Conservation (phyloP, 92 coral and sea anemone species). For the Plumapathes pennacea region DNA sequence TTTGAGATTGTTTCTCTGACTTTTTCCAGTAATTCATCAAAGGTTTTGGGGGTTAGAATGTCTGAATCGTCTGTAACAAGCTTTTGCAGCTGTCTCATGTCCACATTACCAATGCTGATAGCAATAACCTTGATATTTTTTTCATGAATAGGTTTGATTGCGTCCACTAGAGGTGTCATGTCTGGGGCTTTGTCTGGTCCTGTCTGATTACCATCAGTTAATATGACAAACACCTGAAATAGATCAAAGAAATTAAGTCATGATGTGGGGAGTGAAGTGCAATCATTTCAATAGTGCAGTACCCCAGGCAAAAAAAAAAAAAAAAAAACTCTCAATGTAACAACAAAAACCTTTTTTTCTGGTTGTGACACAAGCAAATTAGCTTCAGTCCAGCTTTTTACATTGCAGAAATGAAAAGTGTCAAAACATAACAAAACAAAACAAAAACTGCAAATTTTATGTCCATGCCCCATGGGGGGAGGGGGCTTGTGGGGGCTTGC, state of each 20-base stretch:
- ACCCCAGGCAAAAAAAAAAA: no score
- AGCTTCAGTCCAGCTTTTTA: no score
- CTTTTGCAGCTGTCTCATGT: slow-evolving; percentile 46
- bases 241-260: background rate
- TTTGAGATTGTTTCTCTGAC: slow-evolving; percentile 55
- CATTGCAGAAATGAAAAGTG: no score
- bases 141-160: slow-evolving; percentile 58
- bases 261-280: no score
- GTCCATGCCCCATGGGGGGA: no score
- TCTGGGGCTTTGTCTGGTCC: slow-evolving; percentile 46
- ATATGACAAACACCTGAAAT: slow-evolving; percentile 61
- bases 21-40: slow-evolving; percentile 43
- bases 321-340: no score
- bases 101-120: slow-evolving; percentile 83
- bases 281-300: no score
- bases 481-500: no score
- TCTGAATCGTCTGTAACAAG: slow-evolving; percentile 50
- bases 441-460: no score
- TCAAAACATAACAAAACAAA: no score
- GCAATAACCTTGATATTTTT: slow-evolving; percentile 61
- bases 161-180: slow-evolving; percentile 44
- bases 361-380: no score
- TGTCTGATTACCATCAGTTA: slow-evolving; percentile 88
- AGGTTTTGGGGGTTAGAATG: slow-evolving; percentile 48
- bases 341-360: no score